These are phyloP conservation scores for Tachina lurida DNA, from an alignment of 2,888 invertebrate species.

Conservation along the genomic window DNA sequence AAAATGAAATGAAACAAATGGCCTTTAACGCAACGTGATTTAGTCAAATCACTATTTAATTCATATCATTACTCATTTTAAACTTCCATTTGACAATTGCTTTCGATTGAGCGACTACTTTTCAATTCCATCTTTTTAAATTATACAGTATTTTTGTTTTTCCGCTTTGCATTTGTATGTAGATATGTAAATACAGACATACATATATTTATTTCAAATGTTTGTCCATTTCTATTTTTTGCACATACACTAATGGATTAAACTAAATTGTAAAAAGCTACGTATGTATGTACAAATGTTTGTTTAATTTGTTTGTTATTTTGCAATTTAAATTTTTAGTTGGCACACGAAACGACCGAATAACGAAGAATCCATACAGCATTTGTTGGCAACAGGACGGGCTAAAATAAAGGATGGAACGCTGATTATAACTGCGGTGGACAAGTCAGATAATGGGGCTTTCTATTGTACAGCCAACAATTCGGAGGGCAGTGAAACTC, in stretches of 20 bases:
- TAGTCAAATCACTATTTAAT: slow-evolving; percentile 2
- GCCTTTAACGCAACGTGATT: not conserved
- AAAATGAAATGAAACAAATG: not conserved
- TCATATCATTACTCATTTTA: not conserved
- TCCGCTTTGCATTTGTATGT: not conserved
- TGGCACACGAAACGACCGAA: slow-evolving; percentile 84
- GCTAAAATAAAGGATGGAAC: slow-evolving; percentile 84
- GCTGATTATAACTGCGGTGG: slow-evolving; percentile 84
- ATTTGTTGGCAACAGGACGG: slow-evolving; percentile 82
- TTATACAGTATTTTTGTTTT: slow-evolving; percentile 1
- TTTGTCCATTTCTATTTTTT: slow-evolving; percentile 6
- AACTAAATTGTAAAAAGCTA: not conserved
- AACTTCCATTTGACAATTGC: slow-evolving; percentile 34
- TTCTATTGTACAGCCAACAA: slow-evolving; percentile 85
- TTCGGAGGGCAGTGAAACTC: slow-evolving; percentile 84
- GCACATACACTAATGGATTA: not conserved
- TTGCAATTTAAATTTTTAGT: slow-evolving; percentile 76
- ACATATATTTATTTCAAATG: slow-evolving; percentile 11
- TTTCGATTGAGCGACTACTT: slow-evolving; percentile 42
- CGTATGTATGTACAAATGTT: not conserved
- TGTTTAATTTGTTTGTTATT: slow-evolving; percentile 40
- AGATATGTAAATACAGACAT: not conserved
- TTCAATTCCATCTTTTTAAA: slow-evolving; percentile 38
- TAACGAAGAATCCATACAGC: slow-evolving; percentile 83
- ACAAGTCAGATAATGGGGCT: slow-evolving; percentile 83